Conservation (phyloP, 2,113 vertebrate species). For the Pseudorectes ferrugineus region DNA sequence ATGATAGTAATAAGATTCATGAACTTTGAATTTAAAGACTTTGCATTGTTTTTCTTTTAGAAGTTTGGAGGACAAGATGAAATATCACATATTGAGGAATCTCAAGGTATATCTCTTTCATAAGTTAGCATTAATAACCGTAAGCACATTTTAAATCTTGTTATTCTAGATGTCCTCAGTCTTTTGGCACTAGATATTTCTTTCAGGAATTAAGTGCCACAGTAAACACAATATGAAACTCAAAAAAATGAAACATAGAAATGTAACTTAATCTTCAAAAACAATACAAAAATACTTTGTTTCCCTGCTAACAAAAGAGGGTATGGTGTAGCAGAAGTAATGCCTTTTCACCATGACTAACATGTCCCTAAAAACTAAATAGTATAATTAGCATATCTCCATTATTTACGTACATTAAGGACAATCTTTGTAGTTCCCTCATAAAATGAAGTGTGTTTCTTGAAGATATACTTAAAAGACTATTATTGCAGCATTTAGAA, state of each 20-base stretch:
- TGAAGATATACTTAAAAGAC: conserved; percentile 25
- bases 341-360: conserved; percentile 27
- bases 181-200: conserved; percentile 1
- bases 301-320: neutral
- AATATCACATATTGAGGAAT: neutral
- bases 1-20: conserved; percentile 1
- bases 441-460: conserved; percentile 46
- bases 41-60: neutral
- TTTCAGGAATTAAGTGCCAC: conserved; percentile 41
- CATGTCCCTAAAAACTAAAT: conserved; percentile 3
- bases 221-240: neutral
- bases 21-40: conserved; percentile 3
- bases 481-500: conserved; percentile 25
- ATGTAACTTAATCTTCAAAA: conserved; percentile 16
- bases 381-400: conserved; percentile 36
- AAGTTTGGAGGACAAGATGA: conserved; percentile 12
- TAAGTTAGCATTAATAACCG: conserved; percentile 6
- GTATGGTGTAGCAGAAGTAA: neutral
- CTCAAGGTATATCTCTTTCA: neutral
- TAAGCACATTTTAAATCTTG: neutral
- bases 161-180: conserved; percentile 1
- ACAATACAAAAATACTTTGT: neutral
- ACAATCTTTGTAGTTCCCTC: conserved; percentile 12
- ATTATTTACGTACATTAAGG: conserved; percentile 36
- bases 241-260: neutral